Conservation (phyloP, 92 coral and sea anemone species). For the Paramuricea clavata region DNA sequence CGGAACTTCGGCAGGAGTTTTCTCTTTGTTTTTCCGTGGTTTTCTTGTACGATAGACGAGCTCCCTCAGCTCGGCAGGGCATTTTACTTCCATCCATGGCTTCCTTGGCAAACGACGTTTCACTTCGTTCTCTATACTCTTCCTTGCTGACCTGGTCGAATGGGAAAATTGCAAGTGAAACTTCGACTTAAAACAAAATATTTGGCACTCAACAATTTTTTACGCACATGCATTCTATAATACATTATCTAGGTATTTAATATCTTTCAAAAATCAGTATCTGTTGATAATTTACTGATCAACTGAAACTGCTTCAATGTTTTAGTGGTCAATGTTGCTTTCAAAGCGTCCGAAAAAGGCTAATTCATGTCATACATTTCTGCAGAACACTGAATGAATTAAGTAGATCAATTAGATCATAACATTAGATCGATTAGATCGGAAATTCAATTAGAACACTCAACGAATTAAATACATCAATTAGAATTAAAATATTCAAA, state of each 20-base stretch:
- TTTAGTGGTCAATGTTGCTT: background rate
- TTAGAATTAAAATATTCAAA: no score
- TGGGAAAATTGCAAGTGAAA: background rate
- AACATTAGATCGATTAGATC: background rate
- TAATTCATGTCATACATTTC: background rate
- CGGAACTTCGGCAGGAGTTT: slow-evolving; percentile 23
- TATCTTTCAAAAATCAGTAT: no score
- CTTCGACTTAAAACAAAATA: background rate
- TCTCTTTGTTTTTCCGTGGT: slow-evolving; percentile 54
- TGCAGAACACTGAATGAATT: background rate
- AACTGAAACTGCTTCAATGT: no score
- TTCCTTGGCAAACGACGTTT: slow-evolving; percentile 84
- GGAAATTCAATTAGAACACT: background rate
- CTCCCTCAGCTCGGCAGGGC: slow-evolving; percentile 83
- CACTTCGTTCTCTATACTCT: slow-evolving; percentile 68
- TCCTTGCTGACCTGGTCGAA: slow-evolving; percentile 83
- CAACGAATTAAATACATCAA: background rate
- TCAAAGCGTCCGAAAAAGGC: background rate
- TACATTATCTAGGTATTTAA: background rate
- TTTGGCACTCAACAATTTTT: background rate
- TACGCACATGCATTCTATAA: background rate
- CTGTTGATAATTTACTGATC: no score
- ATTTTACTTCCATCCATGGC: slow-evolving; percentile 94
- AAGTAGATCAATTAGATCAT: no score
- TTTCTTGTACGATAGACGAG: slow-evolving; percentile 65